phyloP scores from a whole-genome alignment of 2,888 invertebrate genomes.

The Synergus laeviventris region DNA sequence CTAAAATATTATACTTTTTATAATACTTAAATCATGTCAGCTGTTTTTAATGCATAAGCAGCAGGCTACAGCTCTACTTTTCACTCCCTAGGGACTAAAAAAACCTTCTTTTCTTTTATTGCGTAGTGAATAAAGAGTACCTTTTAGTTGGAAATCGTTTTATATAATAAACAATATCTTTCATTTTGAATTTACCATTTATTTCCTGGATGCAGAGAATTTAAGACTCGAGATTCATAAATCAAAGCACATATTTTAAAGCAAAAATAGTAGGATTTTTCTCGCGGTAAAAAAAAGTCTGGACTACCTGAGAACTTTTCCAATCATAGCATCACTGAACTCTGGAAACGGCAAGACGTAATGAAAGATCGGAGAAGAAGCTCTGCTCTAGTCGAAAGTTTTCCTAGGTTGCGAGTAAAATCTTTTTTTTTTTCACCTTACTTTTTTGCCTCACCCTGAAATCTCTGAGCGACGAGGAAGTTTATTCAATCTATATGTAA shows the following conservation, averaged over 20 bases:
- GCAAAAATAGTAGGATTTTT: constrained; percentile 24
- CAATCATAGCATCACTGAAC: constrained; percentile 65
- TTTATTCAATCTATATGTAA: constrained; percentile 49
- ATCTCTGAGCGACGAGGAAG: constrained; percentile 42
- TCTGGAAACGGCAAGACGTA: constrained; percentile 56
- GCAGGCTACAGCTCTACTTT: too few species aligned
- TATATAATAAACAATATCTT: too few species aligned
- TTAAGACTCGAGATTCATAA: constrained; percentile 23
- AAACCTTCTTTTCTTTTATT: too few species aligned
- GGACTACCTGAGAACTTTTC: constrained; percentile 64
- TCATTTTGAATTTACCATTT: neutral
- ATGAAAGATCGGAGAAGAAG: constrained; percentile 66
- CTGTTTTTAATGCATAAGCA: too few species aligned
- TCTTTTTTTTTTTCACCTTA: constrained; percentile 47
- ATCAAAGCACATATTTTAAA: constrained; percentile 7
- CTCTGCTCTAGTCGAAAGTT: constrained; percentile 55
- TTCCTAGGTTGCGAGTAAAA: constrained; percentile 45
- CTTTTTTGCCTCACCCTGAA: constrained; percentile 37
- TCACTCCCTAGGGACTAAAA: too few species aligned
- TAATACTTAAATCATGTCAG: too few species aligned
- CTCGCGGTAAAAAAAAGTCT: constrained; percentile 35
- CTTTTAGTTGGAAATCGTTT: too few species aligned
- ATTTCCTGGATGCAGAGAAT: neutral
- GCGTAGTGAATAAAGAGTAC: too few species aligned
- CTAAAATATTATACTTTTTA: too few species aligned